Evolutionary conservation across 2,113 vertebrate genomes (phyloP).

Genomic region (Dromaius novaehollandiae): DNA sequence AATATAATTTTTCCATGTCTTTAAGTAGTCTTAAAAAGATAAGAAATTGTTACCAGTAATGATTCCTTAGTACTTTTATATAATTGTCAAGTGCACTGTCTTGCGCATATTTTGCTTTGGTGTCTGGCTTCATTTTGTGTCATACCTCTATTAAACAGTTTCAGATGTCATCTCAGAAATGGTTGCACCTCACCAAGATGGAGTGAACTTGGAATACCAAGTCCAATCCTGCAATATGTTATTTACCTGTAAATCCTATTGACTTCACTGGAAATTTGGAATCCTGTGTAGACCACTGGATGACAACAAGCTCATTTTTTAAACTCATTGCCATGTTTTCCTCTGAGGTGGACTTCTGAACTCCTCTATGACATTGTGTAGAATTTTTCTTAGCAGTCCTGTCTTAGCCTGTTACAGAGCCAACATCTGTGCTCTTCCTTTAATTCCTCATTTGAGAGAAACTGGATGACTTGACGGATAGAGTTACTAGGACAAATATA

Average conservation of each 20-base stretch:
- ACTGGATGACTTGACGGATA: constrained; percentile 22
- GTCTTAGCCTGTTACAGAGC: background rate
- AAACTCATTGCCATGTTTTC: background rate
- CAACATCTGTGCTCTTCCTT: constrained; percentile 32
- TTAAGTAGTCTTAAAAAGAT: background rate
- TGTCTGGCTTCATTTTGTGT: background rate
- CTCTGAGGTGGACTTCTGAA: background rate
- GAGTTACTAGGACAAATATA: constrained; percentile 45
- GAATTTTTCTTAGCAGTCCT: background rate
- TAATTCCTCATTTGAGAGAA: constrained; percentile 26
- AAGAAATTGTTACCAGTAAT: background rate
- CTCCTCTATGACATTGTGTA: background rate
- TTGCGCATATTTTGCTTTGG: background rate
- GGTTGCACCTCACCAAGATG: background rate
- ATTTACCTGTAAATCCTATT: background rate
- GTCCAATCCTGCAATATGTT: background rate
- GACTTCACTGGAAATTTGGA: background rate
- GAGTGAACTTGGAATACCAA: background rate
- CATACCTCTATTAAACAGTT: background rate
- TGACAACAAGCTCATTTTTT: constrained; percentile 1
- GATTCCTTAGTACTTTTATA: background rate
- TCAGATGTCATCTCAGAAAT: background rate
- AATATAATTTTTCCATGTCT: background rate
- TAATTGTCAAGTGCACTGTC: background rate
- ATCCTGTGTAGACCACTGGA: background rate